Conservation (phyloP, 2,888 invertebrate genomes). For the Harpalus rubripes region DNA sequence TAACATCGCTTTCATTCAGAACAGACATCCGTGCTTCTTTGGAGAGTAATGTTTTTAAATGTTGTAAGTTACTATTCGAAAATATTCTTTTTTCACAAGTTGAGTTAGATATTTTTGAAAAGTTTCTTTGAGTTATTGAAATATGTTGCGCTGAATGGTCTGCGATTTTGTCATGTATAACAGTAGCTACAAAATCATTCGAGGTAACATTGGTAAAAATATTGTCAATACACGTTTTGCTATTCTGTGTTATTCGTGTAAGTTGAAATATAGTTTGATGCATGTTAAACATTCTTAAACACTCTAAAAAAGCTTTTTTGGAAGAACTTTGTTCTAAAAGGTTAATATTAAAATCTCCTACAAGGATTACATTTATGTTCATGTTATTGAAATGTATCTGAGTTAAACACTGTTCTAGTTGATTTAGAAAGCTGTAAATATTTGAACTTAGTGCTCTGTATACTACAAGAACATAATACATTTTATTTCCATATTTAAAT, state of each 20-base stretch:
- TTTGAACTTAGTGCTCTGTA: conserved; percentile 8
- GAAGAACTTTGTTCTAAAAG: neutral
- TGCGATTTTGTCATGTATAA: neutral
- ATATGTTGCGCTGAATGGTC: conserved; percentile 1
- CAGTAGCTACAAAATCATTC: neutral
- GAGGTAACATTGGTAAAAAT: neutral
- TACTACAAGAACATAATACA: conserved; percentile 5
- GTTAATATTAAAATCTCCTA: conserved; percentile 38
- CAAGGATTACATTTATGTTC: neutral
- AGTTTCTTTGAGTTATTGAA: neutral
- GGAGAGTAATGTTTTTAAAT: too few relatives aligned
- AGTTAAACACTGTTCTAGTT: neutral
- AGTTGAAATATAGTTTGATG: neutral
- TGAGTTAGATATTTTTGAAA: too few relatives aligned
- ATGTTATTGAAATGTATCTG: neutral
- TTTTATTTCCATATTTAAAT: neutral
- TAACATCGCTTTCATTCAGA: neutral
- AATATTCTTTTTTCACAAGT: neutral
- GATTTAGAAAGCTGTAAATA: neutral
- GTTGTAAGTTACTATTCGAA: too few relatives aligned
- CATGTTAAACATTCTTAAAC: neutral
- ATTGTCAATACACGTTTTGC: neutral
- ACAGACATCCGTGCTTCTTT: neutral
- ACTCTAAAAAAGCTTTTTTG: neutral
- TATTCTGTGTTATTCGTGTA: neutral